Conservation (phyloP, 2,888 invertebrate species). For the Archips crataeganus region DNA sequence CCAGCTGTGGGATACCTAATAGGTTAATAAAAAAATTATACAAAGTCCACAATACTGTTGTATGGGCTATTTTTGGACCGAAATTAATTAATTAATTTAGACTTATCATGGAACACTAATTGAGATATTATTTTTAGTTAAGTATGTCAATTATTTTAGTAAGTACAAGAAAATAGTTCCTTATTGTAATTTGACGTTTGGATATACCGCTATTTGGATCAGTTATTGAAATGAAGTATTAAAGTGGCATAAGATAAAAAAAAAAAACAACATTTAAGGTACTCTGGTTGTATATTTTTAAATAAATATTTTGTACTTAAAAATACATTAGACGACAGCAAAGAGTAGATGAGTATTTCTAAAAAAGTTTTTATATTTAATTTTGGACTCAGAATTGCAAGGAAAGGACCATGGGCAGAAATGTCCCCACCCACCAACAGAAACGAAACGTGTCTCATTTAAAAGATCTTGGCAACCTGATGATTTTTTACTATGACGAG, state of each 20-base stretch:
- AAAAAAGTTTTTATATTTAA: too few species aligned
- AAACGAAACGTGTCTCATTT: too few species aligned
- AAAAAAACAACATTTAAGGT: constrained; percentile 6
- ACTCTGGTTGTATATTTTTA: constrained; percentile 34
- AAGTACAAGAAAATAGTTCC: constrained; percentile 37
- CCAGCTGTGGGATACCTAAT: too few species aligned
- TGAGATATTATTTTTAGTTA: constrained; percentile 10
- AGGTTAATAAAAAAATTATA: neutral
- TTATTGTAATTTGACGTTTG: constrained; percentile 30
- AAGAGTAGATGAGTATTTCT: too few species aligned
- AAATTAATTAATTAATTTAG: neutral
- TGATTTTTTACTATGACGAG: too few species aligned
- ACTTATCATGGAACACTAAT: neutral
- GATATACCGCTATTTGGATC: neutral
- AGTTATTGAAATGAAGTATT: constrained; percentile 16
- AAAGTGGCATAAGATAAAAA: constrained; percentile 8
- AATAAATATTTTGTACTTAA: constrained; percentile 37
- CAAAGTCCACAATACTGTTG: neutral
- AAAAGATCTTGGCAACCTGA: too few species aligned
- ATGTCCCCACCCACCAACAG: too few species aligned
- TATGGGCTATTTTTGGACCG: neutral
- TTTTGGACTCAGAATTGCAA: too few species aligned
- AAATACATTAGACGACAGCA: neutral
- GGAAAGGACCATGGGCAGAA: too few species aligned
- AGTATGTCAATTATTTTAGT: constrained; percentile 25